Conservation (phyloP, 2,888 invertebrate species). For the Abrostola triplasia region DNA sequence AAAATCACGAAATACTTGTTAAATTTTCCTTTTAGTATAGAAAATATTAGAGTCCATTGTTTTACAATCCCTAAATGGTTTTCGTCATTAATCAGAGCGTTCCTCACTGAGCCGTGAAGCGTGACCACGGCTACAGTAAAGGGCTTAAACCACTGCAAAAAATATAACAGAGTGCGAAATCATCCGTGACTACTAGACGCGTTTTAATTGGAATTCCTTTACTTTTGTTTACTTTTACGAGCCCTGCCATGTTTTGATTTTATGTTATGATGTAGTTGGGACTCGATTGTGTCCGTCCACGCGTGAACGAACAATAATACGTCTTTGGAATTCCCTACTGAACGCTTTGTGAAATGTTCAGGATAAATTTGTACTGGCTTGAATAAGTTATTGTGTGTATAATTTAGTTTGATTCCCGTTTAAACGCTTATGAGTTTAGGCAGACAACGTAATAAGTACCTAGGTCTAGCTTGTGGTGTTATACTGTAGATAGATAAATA, state of each 20-base stretch:
- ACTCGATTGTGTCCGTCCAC: neutral
- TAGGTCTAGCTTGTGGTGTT: no score
- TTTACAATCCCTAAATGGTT: conserved; percentile 29
- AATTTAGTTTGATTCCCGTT: no score
- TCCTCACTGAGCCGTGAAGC: conserved; percentile 33
- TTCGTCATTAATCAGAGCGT: conserved; percentile 27
- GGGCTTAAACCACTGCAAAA: conserved; percentile 41
- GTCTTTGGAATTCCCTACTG: neutral
- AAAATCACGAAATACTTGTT: neutral
- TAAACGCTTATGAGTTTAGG: no score
- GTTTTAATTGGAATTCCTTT: conserved; percentile 39
- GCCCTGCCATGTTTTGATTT: conserved; percentile 10
- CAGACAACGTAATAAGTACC: no score
- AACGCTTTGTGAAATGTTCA: neutral
- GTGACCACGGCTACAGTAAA: conserved; percentile 37
- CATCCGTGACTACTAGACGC: conserved; percentile 33
- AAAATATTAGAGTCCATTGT: conserved; percentile 16
- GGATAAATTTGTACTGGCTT: neutral
- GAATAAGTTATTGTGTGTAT: neutral
- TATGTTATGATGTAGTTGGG: conserved; percentile 4
- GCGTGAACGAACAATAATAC: neutral
- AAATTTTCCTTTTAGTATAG: neutral
- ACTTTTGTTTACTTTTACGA: conserved; percentile 5
- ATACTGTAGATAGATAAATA: no score
- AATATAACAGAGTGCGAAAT: conserved; percentile 34